A percentile compares a stretch with the other conserved stretches of the same genome.
phyloP scores from a whole-genome alignment of 1,140 invertebrate species.

The Phthorimaea operculella region DNA sequence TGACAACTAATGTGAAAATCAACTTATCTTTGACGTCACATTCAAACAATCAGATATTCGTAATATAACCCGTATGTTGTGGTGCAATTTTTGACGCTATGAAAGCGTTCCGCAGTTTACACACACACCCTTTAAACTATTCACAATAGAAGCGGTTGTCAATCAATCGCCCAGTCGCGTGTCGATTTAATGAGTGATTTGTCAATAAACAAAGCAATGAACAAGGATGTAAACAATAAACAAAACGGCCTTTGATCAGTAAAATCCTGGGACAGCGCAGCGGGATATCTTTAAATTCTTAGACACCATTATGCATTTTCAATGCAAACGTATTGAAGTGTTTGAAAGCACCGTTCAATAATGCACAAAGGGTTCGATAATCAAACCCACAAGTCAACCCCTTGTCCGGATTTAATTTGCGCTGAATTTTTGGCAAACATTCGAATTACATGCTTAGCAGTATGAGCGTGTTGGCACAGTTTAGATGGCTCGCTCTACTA shows the following conservation, averaged over 20 bases:
- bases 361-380: not conserved
- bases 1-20: no score
- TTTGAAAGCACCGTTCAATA: not conserved
- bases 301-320: not conserved
- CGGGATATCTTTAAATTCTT: not conserved
- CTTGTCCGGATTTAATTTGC: no score
- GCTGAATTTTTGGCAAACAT: no score
- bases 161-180: slow-evolving; percentile 20
- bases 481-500: no score
- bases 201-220: slow-evolving; percentile 4
- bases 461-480: no score
- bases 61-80: no score
- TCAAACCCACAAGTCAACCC: no score
- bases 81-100: not conserved
- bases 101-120: not conserved
- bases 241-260: not conserved
- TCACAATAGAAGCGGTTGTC: slow-evolving; percentile 4
- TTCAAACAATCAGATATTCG: no score
- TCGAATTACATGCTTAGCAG: no score
- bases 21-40: no score
- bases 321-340: not conserved
- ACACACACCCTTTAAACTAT: not conserved
- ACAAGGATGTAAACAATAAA: slow-evolving; percentile 1
- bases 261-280: not conserved
- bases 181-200: slow-evolving; percentile 24